Base-by-base conservation (phyloP, 2,113 vertebrate genomes). In the Hipposideros armiger region DNA sequence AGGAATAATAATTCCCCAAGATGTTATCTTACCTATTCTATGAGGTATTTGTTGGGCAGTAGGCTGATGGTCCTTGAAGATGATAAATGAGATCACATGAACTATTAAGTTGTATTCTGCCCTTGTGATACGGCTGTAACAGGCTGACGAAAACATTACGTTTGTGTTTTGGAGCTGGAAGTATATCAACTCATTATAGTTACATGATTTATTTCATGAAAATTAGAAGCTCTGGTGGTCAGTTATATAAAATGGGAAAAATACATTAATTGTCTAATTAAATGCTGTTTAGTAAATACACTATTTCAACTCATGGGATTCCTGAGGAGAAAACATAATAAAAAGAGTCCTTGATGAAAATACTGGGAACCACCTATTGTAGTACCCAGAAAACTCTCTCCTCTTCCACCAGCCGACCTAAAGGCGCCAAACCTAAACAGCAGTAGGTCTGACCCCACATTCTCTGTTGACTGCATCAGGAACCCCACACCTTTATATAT, bases 161-260 rank as follows among this genome's bases (percentile, higher is more conserved):
- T 60, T 83, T 88, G 52, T 88, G 62, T 94, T 93, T 84, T 22
- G 77, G 87, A 66, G 36, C 54, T 85, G 7, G 17, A 62, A 36
- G 80, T 77, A 4, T 42, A n/a, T 87, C 50, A 81, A 11, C 22
- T 94, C 47, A 60, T 66, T 84, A 9, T 32, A 77, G 54, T 87
- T 81, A 76, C 69, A 36, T 86, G 69, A 76, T 83, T 91, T 95
- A 86, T 83, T 64, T 80, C 66, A 80, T 93, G 76, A 83, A 91
- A 87, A 89, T 80, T 54, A 89, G 85, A 95, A 93, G 58, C 78
- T 30, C 7, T 89, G 64, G 72, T 74, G 52, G 50, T 64, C 66
- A 94, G 88, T 94, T 90, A 58, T 24, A 36, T 78, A 92, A 96
- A 92, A 64, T 96, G 69, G 50, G 36, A 91, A 88, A 88, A 93